A percentile compares a stretch with the other conserved stretches of the same genome.
Conservation (phyloP, 2,113 vertebrate species). For the Taxidea taxus region DNA sequence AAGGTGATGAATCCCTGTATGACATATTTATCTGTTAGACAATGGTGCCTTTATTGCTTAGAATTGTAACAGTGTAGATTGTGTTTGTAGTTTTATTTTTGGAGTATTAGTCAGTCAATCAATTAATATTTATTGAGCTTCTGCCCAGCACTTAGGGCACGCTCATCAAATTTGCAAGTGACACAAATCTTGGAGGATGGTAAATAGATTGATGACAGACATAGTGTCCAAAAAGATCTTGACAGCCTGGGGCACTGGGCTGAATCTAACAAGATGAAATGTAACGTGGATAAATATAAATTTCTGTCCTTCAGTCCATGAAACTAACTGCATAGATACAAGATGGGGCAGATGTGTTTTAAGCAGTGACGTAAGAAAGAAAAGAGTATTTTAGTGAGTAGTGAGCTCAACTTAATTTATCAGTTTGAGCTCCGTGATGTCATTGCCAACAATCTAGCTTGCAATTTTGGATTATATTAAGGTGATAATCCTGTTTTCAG, state of each 20-base stretch:
- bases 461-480: not conserved
- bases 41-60: not conserved
- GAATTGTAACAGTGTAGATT: not conserved
- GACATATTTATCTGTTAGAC: not conserved
- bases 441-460: not conserved
- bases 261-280: constrained; percentile 46
- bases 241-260: constrained; percentile 35
- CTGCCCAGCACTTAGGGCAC: not conserved
- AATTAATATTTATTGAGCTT: not conserved
- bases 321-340: not conserved
- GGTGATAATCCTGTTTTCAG: not conserved
- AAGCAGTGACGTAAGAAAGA: not conserved
- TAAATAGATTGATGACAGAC: constrained; percentile 33
- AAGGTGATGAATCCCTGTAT: not conserved
- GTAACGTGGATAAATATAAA: not conserved
- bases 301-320: not conserved
- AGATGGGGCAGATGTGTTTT: not conserved
- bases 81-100: constrained; percentile 41
- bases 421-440: not conserved
- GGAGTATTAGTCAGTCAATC: constrained; percentile 41
- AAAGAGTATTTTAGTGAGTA: not conserved
- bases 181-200: constrained; percentile 35
- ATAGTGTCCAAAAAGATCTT: constrained; percentile 45
- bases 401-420: not conserved
- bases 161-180: constrained; percentile 64